phyloP scores from a whole-genome alignment of 1,140 invertebrate genomes.

The Drosophila paulistorum region DNA sequence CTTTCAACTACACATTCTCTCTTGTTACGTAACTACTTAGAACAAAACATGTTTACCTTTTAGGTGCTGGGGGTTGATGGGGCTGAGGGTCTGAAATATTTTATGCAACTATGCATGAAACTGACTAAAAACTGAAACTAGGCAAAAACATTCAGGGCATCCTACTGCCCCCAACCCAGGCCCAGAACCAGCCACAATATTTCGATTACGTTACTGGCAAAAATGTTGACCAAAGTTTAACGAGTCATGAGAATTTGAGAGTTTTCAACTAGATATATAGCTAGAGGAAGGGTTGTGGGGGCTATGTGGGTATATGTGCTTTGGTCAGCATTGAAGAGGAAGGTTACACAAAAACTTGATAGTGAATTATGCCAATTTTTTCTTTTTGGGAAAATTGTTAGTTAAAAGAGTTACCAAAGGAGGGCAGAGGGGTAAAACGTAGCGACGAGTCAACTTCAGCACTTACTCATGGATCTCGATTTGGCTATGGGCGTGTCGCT shows the following conservation, averaged over 20 bases:
- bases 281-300: conserved; percentile 3
- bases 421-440: not conserved
- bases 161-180: too few relatives aligned
- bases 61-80: not conserved
- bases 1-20: not conserved
- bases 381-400: not conserved
- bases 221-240: conserved; percentile 54
- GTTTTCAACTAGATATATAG: not conserved
- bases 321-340: conserved; percentile 35
- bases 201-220: conserved; percentile 71
- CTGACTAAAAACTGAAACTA: conserved; percentile 28
- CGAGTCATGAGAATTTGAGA: conserved; percentile 31
- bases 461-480: conserved; percentile 18
- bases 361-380: conserved; percentile 46
- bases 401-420: not conserved
- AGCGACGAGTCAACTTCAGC: not conserved
- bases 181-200: conserved; percentile 37
- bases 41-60: conserved; percentile 34
- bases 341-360: conserved; percentile 15
- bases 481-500: conserved; percentile 35
- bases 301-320: conserved; percentile 19
- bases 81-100: conserved; percentile 41
- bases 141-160: not conserved
- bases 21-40: not conserved
- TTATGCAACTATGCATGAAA: conserved; percentile 65